Evolutionary conservation across 2,797 vertebrate genomes (phyloP), one percentile per base, ranked within the genome.

Genomic region (Channa striata): DNA sequence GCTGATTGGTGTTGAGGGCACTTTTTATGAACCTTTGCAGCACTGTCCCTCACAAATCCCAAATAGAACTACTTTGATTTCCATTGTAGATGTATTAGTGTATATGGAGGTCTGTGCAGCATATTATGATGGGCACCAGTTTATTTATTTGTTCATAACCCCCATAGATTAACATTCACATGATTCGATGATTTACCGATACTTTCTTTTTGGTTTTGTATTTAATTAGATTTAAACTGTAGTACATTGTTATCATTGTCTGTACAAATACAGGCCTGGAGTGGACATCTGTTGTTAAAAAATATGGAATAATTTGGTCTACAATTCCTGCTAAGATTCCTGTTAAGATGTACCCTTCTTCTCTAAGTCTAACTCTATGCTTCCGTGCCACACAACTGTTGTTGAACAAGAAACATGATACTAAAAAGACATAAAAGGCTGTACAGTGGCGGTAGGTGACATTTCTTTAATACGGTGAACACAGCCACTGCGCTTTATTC

Each of bases 391-490:
- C 25, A 30, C 25, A 37, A 17, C 9, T 58, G 11, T 1, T 51
- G n/a, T 46, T 4, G 4, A 61, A 42, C 33, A 48, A 21, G 34
- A 23, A 4, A 66, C 6, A 34, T 5, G 1, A 25, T 34, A 37
- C 43, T 68, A 46, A 63, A 82, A 48, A 21, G 40, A 69, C 42
- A 61, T 48, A 33, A 54, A 60, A 23, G 34, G 44, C 51, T 19
- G n/a, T 5, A n/a, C 33, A 10, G 9, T 43, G 7, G 67, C 53
- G 42, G 1, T 21, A 37, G 33, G 33, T 49, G 43, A 46, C 60
- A 59, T 59, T 68, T 73, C 39, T 78, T 63, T 36, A 60, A 47
- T 36, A 65, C 51, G 36, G 21, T 8, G 19, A 61, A 49, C 48
- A 44, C 40, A 68, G 43, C 34, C 11, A 0, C 57, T 25, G n/a